phyloP scores from a whole-genome alignment of 2,888 invertebrate genomes.

The Ichneumoninae sp. region DNA sequence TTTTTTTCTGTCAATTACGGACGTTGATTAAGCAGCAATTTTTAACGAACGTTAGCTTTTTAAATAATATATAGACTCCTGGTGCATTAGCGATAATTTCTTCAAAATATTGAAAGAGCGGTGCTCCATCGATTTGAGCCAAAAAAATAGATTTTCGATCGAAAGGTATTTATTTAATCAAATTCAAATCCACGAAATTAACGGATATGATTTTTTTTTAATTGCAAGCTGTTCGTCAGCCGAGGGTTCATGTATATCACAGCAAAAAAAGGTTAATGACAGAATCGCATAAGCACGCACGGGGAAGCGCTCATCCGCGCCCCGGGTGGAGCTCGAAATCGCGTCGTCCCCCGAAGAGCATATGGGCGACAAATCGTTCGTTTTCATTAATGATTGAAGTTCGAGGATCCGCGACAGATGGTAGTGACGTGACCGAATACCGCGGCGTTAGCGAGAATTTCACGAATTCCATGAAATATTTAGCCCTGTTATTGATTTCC shows the following conservation, averaged over 20 bases:
- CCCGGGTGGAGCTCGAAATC: neutral
- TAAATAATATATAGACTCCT: too few relatives aligned
- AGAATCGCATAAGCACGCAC: neutral
- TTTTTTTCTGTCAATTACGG: neutral
- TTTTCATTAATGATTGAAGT: constrained; percentile 82
- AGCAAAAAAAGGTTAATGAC: constrained; percentile 1
- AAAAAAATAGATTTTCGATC: too few relatives aligned
- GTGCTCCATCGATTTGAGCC: too few relatives aligned
- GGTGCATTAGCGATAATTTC: too few relatives aligned
- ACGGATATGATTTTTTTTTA: neutral
- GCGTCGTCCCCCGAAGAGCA: neutral
- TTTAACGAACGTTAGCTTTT: neutral
- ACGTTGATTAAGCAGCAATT: neutral
- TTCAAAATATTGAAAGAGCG: too few relatives aligned
- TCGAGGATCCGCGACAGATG: constrained; percentile 80
- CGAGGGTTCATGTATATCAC: neutral
- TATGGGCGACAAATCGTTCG: constrained; percentile 70
- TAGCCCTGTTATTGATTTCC: constrained; percentile 81
- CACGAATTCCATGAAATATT: constrained; percentile 81
- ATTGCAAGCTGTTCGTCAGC: neutral
- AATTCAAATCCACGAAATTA: neutral
- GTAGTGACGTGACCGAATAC: constrained; percentile 79
- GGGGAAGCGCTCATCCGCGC: neutral
- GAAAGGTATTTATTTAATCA: neutral
- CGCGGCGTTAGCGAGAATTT: constrained; percentile 70